Conservation (phyloP, 2,113 vertebrate species). For the Oxyruncus cristatus region DNA sequence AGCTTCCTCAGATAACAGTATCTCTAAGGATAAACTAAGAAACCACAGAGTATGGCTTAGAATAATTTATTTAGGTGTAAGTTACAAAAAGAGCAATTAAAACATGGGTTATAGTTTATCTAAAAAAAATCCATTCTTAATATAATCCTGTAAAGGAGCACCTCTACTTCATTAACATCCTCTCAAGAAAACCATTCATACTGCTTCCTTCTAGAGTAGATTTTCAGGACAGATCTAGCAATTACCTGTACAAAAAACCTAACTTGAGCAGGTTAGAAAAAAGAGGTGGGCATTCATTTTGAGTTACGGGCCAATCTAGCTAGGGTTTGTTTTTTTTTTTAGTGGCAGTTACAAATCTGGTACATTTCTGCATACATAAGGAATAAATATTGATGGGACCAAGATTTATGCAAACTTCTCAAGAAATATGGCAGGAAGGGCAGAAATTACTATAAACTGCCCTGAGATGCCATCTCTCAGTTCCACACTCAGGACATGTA, state of each 20-base stretch:
- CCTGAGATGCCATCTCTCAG: background rate
- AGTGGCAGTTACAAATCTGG: background rate
- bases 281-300: background rate
- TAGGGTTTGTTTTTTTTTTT: background rate
- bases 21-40: background rate
- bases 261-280: background rate
- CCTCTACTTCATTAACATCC: background rate
- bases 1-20: background rate
- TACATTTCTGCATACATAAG: background rate
- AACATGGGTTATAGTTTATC: background rate
- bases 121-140: background rate
- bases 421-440: background rate
- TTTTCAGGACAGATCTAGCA: background rate
- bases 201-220: background rate
- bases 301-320: background rate
- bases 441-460: background rate
- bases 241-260: background rate
- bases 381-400: background rate
- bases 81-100: background rate
- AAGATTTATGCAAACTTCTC: background rate
- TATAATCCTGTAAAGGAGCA: background rate
- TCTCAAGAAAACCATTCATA: background rate
- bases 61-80: background rate
- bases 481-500: background rate
- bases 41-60: background rate